Base-by-base conservation (phyloP, 2,888 invertebrate genomes). In the Luffia ferchaultella region DNA sequence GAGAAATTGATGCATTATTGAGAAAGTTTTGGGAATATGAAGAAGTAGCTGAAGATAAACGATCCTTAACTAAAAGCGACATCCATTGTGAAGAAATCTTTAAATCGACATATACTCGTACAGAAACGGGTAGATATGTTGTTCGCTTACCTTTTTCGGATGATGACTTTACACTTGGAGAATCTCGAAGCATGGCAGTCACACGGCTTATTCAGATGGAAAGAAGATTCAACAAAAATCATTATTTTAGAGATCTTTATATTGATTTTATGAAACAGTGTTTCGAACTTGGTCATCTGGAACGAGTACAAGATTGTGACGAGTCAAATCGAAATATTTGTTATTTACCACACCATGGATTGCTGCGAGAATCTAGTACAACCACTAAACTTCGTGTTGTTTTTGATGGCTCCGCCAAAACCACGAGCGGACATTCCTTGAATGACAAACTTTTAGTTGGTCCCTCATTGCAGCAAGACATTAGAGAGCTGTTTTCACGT, bases 281-380 rank as follows among this genome's bases (percentile, higher is more conserved):
- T 12, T 7, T 30, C 12, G 30, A 30, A 7, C 12, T 30, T 3
- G 12, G 12, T 12, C 30, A 30, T 30, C 3, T 30, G 30, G 30
- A 12, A 12, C 30, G 5, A 3, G 12, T 12, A 30, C 3, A 7
- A 7, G 3, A 3, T 30, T 30, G 5, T 7, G 30, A 30, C 5
- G 12, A 30, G 3, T 3, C 12, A 30, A 7, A 3, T 30, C 30
- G 30, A 12, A 7, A 7, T 30, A 12, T 3, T 7, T 30, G 30
- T 30, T 30, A 30, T 30, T 30, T 45, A 9, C 51, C 55, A 2
- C 54, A 55, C 47, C 51, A 54, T 42, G 52, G 52, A n/a, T 50
- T 53, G 1, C 18, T 49, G 9, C 49, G 50, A 1, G 50, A 50
- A 2, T 46, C 49, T 9, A 53, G 54, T 46, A 48, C 43, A 16